A percentile compares a stretch with the other conserved stretches of the same genome.
Conservation (phyloP, 2,888 invertebrate species). For the Sinohyriopsis cumingii region DNA sequence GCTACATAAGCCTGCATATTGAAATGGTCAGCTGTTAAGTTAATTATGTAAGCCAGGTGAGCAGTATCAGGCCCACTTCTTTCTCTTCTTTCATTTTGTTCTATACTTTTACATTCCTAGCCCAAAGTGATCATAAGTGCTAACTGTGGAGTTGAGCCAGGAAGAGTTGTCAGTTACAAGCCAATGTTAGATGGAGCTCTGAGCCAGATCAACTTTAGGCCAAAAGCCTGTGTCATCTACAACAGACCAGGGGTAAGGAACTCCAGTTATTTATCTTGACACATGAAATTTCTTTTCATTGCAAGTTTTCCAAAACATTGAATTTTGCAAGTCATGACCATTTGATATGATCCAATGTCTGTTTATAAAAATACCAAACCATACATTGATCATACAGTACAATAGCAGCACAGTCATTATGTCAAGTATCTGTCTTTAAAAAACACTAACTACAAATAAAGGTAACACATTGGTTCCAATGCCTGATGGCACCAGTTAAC, state of each 20-base stretch:
- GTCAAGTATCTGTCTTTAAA: no score
- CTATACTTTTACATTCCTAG: conserved; percentile 73
- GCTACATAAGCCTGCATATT: no score
- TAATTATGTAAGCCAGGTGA: no score
- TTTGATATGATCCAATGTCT: no score
- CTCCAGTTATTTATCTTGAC: background rate
- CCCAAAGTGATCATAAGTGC: conserved; percentile 92
- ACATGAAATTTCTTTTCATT: background rate
- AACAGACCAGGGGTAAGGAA: conserved; percentile 74
- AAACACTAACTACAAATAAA: no score
- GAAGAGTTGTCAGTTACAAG: conserved; percentile 87
- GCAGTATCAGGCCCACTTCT: background rate
- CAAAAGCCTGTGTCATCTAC: conserved; percentile 86
- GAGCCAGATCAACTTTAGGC: conserved; percentile 80
- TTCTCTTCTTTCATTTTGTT: background rate
- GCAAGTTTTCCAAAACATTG: background rate
- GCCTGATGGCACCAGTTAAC: no score
- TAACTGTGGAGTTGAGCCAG: conserved; percentile 92
- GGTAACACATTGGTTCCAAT: no score
- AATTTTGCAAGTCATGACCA: no score
- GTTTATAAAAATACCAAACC: no score
- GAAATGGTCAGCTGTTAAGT: no score
- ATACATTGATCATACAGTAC: no score
- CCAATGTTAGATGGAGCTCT: conserved; percentile 88
- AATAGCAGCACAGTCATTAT: no score